Evolutionary conservation across 2,797 vertebrate genomes (phyloP).

Genomic region (Gymnothorax javanicus): DNA sequence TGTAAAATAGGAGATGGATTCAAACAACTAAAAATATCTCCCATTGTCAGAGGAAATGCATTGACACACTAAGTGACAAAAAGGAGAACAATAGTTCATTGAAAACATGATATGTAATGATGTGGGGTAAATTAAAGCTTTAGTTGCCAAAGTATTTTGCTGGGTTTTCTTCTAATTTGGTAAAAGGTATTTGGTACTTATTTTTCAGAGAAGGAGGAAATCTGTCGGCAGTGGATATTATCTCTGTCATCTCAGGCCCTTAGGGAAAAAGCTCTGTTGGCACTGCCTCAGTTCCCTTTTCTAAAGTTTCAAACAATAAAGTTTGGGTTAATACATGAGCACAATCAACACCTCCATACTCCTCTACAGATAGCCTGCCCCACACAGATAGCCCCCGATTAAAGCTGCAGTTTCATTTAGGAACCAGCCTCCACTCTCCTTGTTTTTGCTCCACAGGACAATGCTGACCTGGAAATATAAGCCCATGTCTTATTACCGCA

Average conservation of each 20-base stretch:
- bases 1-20: not conserved
- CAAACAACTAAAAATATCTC: not conserved
- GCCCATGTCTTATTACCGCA: not conserved
- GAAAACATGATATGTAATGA: not conserved
- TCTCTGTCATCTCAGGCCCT: not conserved
- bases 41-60: not conserved
- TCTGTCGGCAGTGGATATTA: not conserved
- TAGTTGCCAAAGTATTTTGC: not conserved
- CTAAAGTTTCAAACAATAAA: not conserved
- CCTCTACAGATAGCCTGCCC: not conserved
- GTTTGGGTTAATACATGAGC: not conserved
- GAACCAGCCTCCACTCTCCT: constrained; percentile 1
- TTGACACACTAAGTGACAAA: not conserved
- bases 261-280: not conserved
- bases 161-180: no score
- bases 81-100: not conserved
- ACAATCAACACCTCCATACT: not conserved
- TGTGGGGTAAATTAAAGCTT: not conserved
- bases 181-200: no score
- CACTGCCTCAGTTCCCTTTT: not conserved
- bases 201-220: not conserved
- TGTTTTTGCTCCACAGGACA: not conserved
- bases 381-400: not conserved
- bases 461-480: not conserved
- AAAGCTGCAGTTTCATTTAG: not conserved